Percentiles rank a stretch among this genome's conserved stretches.
Evolutionary conservation across 1,140 invertebrate species (phyloP).

Genomic region (Brachionus sp.): DNA sequence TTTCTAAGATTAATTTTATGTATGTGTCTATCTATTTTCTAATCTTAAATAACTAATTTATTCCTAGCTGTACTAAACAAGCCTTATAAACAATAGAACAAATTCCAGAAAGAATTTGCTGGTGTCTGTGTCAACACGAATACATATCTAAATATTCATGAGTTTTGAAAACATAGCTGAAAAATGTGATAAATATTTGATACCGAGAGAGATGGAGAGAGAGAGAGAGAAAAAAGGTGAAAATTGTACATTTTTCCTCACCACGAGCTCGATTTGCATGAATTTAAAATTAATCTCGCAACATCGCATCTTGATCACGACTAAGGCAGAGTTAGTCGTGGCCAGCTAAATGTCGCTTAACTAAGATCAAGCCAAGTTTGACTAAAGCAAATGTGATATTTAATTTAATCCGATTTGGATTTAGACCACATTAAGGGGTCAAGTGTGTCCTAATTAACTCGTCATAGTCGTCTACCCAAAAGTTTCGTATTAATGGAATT

Average conservation of each 20-base stretch:
- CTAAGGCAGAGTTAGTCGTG: neutral
- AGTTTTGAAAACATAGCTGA: constrained; percentile 4
- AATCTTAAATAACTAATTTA: constrained; percentile 37
- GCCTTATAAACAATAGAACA: neutral
- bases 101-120: constrained; percentile 20
- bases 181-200: constrained; percentile 31
- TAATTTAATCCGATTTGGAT: constrained; percentile 25
- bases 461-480: neutral
- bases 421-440: constrained; percentile 31
- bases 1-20: neutral
- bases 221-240: neutral
- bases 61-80: neutral
- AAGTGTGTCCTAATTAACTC: constrained; percentile 15
- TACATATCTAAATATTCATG: constrained; percentile 13
- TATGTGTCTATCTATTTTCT: neutral
- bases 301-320: neutral
- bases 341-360: neutral
- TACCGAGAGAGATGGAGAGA: neutral
- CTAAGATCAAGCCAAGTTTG: neutral
- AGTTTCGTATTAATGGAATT: neutral
- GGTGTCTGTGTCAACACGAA: constrained; percentile 11
- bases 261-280: neutral
- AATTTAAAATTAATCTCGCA: constrained; percentile 17
- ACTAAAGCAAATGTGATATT: constrained; percentile 5
- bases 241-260: constrained; percentile 1